These are phyloP conservation scores for Arctocebus calabarensis DNA, from an alignment of 2,797 vertebrate genomes.

Conservation along the genomic window DNA sequence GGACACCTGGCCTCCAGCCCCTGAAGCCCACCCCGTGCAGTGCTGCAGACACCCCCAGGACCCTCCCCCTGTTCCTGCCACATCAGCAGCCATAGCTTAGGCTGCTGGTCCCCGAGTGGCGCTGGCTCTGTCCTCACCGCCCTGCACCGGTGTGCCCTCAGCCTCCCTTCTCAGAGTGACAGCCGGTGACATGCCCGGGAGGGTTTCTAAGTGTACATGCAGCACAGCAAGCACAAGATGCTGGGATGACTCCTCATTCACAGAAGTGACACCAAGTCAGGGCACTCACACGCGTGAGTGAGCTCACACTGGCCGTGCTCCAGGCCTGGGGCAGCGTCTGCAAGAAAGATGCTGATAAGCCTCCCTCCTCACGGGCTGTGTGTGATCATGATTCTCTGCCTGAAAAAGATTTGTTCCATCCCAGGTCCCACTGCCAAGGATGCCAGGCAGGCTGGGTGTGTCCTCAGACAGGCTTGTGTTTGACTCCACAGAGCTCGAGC, in stretches of 20 bases:
- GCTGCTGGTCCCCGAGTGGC: fast-evolving
- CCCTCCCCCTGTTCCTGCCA: too few relatives aligned
- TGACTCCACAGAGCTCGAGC: not conserved
- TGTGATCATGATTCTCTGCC: not conserved
- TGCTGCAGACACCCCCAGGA: too few relatives aligned
- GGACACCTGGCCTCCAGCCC: too few relatives aligned
- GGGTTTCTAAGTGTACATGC: not conserved
- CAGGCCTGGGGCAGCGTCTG: not conserved
- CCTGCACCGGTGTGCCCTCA: not conserved
- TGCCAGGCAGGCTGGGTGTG: too few relatives aligned
- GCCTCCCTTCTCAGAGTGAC: too few relatives aligned
- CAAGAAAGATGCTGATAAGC: not conserved
- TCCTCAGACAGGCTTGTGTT: not conserved
- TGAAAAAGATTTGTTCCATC: fast-evolving
- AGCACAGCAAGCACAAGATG: not conserved
- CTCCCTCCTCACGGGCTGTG: fast-evolving
- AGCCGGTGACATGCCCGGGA: not conserved
- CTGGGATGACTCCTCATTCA: too few relatives aligned
- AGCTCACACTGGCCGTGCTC: too few relatives aligned
- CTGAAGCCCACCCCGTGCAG: fast-evolving
- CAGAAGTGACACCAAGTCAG: not conserved
- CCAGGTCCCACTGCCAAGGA: not conserved
- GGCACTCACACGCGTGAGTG: fast-evolving
- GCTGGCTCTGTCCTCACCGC: fast-evolving
- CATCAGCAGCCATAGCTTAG: fast-evolving